phyloP scores from a whole-genome alignment of 2,113 vertebrate species.

The Lampris megalopsis region DNA sequence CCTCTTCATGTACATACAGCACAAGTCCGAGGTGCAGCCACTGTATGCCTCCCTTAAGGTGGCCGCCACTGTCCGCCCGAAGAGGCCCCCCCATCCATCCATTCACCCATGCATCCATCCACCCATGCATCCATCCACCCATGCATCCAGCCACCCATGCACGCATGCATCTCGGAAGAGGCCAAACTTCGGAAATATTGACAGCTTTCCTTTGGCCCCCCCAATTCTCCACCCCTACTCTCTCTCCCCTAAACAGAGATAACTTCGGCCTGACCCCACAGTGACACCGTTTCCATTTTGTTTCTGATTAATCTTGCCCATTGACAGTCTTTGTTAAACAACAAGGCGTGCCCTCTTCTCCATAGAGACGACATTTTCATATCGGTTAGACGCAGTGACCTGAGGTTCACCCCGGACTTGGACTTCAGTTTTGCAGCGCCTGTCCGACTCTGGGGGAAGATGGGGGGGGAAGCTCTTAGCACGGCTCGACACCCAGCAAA shows the following conservation, averaged over 20 bases:
- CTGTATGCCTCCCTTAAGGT: slow-evolving; percentile 1
- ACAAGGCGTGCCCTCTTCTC: slow-evolving; percentile 95
- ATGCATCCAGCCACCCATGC: no score
- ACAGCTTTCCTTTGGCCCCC: slow-evolving; percentile 74
- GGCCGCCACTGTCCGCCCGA: no score
- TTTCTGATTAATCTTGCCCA: slow-evolving; percentile 99
- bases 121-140: no score
- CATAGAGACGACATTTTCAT: slow-evolving; percentile 99
- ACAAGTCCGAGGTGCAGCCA: slow-evolving; percentile 15
- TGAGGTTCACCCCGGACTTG: slow-evolving; percentile 99
- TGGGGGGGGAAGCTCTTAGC: slow-evolving; percentile 84
- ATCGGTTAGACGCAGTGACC: slow-evolving; percentile 99
- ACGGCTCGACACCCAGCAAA: slow-evolving; percentile 84
- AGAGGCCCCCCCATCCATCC: no score
- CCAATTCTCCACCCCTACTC: slow-evolving; percentile 59
- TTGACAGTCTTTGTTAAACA: slow-evolving; percentile 99
- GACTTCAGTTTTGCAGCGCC: slow-evolving; percentile 93
- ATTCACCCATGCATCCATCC: no score
- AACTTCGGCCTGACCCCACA: slow-evolving; percentile 97
- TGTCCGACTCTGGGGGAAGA: slow-evolving; percentile 86
- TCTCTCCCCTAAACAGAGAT: slow-evolving; percentile 78
- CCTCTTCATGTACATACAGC: slow-evolving; percentile 16
- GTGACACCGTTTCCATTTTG: slow-evolving; percentile 98
- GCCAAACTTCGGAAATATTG: slow-evolving; percentile 78
- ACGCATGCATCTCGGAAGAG: no score